Evolutionary conservation across 2,888 invertebrate species (phyloP).

Genomic region (Hypercompe scribonia): DNA sequence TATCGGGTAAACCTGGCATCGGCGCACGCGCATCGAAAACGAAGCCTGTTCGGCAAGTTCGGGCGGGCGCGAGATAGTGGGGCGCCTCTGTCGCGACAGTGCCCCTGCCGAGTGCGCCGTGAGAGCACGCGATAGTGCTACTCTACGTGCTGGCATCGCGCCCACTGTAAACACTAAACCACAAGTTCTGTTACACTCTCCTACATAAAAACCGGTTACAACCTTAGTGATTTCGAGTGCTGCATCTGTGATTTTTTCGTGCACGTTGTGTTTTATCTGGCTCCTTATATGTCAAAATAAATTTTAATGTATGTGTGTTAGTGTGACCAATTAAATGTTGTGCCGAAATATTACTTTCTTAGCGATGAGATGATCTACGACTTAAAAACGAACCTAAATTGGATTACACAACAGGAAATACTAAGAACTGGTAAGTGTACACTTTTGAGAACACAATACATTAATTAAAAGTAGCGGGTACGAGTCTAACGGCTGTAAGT

Average conservation of each 20-base stretch:
- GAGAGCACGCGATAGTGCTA: slow-evolving; percentile 65
- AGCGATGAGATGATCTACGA: slow-evolving; percentile 63
- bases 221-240: slow-evolving; percentile 71
- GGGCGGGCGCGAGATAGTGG: slow-evolving; percentile 63
- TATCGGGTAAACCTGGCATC: slow-evolving; percentile 77
- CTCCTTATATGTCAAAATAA: slow-evolving; percentile 50
- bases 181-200: slow-evolving; percentile 71
- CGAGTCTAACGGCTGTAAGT: slow-evolving; percentile 44
- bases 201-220: slow-evolving; percentile 78
- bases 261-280: slow-evolving; percentile 57
- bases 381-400: slow-evolving; percentile 62
- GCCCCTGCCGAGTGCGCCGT: slow-evolving; percentile 71
- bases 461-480: slow-evolving; percentile 55
- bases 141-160: slow-evolving; percentile 51
- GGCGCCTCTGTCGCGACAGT: slow-evolving; percentile 75
- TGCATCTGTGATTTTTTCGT: slow-evolving; percentile 68
- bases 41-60: slow-evolving; percentile 78
- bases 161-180: slow-evolving; percentile 61
- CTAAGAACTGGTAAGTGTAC: slow-evolving; percentile 68
- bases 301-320: slow-evolving; percentile 58
- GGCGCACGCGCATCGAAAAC: slow-evolving; percentile 78
- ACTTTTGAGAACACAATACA: slow-evolving; percentile 23
- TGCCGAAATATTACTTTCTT: slow-evolving; percentile 57
- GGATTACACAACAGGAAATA: slow-evolving; percentile 72
- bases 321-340: slow-evolving; percentile 53